phyloP scores from a whole-genome alignment of 2,797 vertebrate genomes.

The Anomalospiza imberbis region DNA sequence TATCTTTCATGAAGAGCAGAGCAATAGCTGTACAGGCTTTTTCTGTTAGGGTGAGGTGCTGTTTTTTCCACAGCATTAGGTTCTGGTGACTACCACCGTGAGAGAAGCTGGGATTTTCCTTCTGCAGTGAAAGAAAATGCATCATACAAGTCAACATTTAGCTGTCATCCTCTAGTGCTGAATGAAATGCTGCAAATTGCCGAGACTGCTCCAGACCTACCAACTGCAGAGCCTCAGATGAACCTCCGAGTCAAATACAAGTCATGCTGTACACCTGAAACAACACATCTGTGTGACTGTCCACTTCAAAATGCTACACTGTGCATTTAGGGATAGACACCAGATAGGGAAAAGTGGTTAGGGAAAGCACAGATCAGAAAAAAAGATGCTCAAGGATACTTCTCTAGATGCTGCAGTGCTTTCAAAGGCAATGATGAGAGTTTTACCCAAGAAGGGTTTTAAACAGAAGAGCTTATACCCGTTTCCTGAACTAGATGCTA shows the following conservation, averaged over 20 bases:
- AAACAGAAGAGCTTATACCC: not conserved
- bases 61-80: not conserved
- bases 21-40: accelerated
- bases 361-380: not conserved
- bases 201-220: not conserved
- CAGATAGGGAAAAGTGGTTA: not conserved
- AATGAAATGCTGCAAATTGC: not conserved
- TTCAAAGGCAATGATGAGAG: not conserved
- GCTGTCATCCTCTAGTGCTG: not conserved
- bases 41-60: not conserved
- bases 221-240: not conserved
- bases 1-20: not conserved
- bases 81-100: not conserved
- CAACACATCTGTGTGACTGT: not conserved
- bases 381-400: not conserved
- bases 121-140: not conserved
- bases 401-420: not conserved
- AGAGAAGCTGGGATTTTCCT: not conserved
- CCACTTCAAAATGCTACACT: not conserved
- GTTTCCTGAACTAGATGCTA: not conserved
- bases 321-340: not conserved
- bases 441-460: not conserved
- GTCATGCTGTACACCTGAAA: not conserved
- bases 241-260: not conserved
- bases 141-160: not conserved